These are phyloP conservation scores for Phaetusa simplex DNA, from an alignment of 2,113 vertebrate genomes.

Conservation along the genomic window DNA sequence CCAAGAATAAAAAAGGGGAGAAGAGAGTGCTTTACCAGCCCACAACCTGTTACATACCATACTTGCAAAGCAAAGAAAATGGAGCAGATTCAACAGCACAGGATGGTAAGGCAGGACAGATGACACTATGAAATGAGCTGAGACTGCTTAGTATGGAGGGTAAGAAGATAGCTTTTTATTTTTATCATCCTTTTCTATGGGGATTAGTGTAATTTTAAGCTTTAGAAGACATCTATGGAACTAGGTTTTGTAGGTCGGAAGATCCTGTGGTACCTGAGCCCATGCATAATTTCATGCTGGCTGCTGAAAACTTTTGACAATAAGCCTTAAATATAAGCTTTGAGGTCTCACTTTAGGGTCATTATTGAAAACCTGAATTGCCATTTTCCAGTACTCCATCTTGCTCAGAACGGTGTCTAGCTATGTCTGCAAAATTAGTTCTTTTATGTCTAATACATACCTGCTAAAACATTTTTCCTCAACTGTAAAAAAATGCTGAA, in stretches of 20 bases:
- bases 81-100: background rate
- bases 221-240: background rate
- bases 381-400: background rate
- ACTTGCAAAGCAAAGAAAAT: background rate
- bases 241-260: background rate
- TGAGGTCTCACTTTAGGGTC: background rate
- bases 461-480: background rate
- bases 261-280: background rate
- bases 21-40: background rate
- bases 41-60: background rate
- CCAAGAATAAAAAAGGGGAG: background rate
- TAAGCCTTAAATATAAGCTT: background rate
- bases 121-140: background rate
- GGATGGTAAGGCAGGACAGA: background rate
- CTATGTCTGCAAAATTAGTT: background rate
- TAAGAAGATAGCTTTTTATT: background rate
- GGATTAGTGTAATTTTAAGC: background rate
- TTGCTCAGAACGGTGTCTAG: background rate
- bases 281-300: background rate
- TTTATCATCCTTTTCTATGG: background rate
- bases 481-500: background rate
- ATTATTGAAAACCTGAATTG: background rate
- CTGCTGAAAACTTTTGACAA: background rate
- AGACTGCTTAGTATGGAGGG: background rate
- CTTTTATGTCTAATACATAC: background rate